Percentiles rank a stretch among this genome's conserved stretches.
These are phyloP conservation scores for Brachyistius frenatus DNA, from an alignment of 2,113 vertebrate species.

Conservation along the genomic window DNA sequence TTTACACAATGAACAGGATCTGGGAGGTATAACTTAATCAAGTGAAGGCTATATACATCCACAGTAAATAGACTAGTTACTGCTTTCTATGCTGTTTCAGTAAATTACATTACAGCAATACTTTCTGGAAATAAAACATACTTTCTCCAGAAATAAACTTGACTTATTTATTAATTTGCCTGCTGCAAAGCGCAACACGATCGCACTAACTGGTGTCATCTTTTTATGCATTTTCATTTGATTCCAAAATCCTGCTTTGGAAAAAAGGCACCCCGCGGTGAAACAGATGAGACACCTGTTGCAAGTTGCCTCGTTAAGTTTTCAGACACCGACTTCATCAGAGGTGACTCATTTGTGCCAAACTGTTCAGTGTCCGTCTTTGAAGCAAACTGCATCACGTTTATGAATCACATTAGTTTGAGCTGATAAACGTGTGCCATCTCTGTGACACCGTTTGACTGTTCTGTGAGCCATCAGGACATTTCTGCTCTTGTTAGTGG, in stretches of 20 bases:
- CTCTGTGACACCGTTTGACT: background rate
- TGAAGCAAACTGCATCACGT: background rate
- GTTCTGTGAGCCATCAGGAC: background rate
- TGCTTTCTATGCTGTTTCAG: background rate
- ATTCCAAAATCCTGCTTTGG: no score
- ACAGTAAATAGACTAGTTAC: background rate
- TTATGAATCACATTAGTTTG: background rate
- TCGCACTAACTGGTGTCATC: background rate
- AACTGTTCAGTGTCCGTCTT: background rate
- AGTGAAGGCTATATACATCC: background rate
- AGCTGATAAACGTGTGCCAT: background rate
- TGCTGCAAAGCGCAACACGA: background rate
- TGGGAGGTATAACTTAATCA: slow-evolving; percentile 5
- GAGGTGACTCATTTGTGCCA: background rate
- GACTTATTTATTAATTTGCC: no score
- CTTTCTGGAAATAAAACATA: background rate
- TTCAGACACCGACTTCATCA: background rate
- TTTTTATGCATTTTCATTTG: no score
- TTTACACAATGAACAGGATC: slow-evolving; percentile 23
- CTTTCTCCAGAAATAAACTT: background rate
- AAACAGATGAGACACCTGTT: background rate
- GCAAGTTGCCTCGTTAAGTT: background rate
- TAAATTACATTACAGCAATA: background rate
- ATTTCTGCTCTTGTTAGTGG: background rate
- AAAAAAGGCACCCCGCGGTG: no score